Evolutionary conservation across 2,888 invertebrate species (phyloP).

Genomic region (Drosophila anceps): DNA sequence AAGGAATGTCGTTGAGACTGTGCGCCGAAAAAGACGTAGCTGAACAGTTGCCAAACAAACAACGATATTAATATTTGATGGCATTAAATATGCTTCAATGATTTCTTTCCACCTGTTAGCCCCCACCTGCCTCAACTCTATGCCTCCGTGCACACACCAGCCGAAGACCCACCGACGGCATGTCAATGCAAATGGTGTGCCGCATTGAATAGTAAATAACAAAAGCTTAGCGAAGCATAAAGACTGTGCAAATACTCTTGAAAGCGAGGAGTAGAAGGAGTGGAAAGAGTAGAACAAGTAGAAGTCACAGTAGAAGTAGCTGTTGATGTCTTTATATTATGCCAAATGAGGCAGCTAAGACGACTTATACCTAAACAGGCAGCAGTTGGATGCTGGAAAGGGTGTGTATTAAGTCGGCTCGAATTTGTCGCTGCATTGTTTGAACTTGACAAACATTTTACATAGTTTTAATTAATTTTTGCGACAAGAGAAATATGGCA

Average conservation of each 20-base stretch:
- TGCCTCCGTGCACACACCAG: not conserved
- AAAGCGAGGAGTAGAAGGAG: constrained; percentile 3
- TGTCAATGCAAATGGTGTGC: constrained; percentile 61
- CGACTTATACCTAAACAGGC: constrained; percentile 20
- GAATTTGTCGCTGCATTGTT: constrained; percentile 1
- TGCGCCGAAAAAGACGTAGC: constrained; percentile 18
- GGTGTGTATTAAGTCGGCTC: not conserved
- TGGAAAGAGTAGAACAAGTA: no score
- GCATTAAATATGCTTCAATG: constrained; percentile 78
- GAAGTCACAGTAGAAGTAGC: not conserved
- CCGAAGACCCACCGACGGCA: constrained; percentile 10
- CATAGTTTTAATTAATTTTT: constrained; percentile 52
- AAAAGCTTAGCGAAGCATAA: constrained; percentile 58
- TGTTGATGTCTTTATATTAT: constrained; percentile 4
- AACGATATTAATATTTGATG: constrained; percentile 76
- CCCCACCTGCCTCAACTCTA: not conserved
- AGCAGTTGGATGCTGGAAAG: not conserved
- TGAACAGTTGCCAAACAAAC: constrained; percentile 47
- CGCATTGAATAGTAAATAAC: constrained; percentile 69
- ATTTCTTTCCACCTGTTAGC: constrained; percentile 49
- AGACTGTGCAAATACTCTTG: constrained; percentile 43
- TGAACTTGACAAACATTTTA: constrained; percentile 27
- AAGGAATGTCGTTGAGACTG: constrained; percentile 48
- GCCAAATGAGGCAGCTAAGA: constrained; percentile 33
- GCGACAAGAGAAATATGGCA: constrained; percentile 37